A percentile compares a stretch with the other conserved stretches of the same genome.
Evolutionary conservation across 1,140 invertebrate species (phyloP).

Genomic region (Potamilus streckersoni): DNA sequence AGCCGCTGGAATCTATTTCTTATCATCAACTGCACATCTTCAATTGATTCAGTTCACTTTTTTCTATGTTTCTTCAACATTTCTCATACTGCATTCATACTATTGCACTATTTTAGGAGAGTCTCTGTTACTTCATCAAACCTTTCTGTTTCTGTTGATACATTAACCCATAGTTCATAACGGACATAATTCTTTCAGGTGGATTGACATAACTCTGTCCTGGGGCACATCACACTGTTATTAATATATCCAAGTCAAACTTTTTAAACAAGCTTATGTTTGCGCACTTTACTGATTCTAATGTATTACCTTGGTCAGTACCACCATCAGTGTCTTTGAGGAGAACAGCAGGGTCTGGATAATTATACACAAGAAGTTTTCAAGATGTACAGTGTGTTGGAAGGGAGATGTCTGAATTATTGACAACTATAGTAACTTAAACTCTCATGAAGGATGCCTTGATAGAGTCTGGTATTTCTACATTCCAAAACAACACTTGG

Average conservation of each 20-base stretch:
- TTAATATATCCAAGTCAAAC: slow-evolving; percentile 10
- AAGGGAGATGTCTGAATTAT: slow-evolving; percentile 23
- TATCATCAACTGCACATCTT: slow-evolving; percentile 7
- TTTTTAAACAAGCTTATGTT: slow-evolving; percentile 10
- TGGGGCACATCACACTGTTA: neutral
- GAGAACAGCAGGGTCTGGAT: neutral
- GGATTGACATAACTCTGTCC: slow-evolving; percentile 15
- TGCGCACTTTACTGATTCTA: slow-evolving; percentile 12
- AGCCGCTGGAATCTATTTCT: neutral
- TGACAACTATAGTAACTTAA: slow-evolving; percentile 14
- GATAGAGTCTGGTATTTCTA: slow-evolving; percentile 18
- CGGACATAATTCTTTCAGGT: neutral
- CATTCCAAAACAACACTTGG: slow-evolving; percentile 20
- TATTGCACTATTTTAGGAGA: neutral
- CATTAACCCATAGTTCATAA: slow-evolving; percentile 1
- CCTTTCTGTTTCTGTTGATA: neutral
- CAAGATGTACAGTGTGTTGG: neutral
- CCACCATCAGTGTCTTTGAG: slow-evolving; percentile 23
- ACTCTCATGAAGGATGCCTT: slow-evolving; percentile 28
- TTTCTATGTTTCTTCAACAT: neutral
- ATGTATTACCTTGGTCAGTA: slow-evolving; percentile 10
- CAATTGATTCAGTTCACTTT: neutral
- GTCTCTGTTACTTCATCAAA: neutral
- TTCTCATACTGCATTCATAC: neutral
- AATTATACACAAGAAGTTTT: neutral